phyloP scores from a whole-genome alignment of 2,888 invertebrate species.

The Dyspetes luteomarginatus region DNA sequence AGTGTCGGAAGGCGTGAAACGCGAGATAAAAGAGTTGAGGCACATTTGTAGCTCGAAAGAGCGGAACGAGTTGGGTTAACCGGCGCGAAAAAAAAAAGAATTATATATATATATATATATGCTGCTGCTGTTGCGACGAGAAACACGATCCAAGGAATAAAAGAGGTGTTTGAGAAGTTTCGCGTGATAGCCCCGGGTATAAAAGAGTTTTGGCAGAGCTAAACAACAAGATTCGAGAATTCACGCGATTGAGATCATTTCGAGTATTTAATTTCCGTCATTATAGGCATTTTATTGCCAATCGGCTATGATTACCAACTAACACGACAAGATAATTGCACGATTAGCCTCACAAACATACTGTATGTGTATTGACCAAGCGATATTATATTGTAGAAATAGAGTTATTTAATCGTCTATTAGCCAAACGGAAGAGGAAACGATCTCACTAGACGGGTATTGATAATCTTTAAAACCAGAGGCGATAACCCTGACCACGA shows the following conservation, averaged over 20 bases:
- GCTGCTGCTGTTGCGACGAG: neutral
- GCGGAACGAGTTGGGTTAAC: slow-evolving; percentile 57
- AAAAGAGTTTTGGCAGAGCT: slow-evolving; percentile 27
- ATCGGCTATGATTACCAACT: slow-evolving; percentile 28
- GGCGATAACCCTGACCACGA: too few relatives aligned
- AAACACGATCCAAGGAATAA: neutral
- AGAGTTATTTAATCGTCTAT: slow-evolving; percentile 34
- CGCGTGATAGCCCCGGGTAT: slow-evolving; percentile 57
- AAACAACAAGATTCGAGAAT: slow-evolving; percentile 37
- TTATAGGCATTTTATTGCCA: slow-evolving; percentile 45
- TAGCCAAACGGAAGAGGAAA: neutral
- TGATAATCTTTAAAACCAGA: too few relatives aligned
- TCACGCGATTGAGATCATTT: slow-evolving; percentile 3
- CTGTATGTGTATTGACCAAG: slow-evolving; percentile 11
- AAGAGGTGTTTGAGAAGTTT: slow-evolving; percentile 18
- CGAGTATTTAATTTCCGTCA: slow-evolving; percentile 6
- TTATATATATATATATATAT: too few relatives aligned
- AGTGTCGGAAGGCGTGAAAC: slow-evolving; percentile 49
- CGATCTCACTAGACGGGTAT: too few relatives aligned
- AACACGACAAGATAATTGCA: slow-evolving; percentile 49
- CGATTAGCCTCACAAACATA: slow-evolving; percentile 8
- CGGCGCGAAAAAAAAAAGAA: slow-evolving; percentile 7
- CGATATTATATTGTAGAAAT: too few relatives aligned
- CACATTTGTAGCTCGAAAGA: slow-evolving; percentile 52
- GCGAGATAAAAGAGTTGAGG: slow-evolving; percentile 1